Percentiles rank a stretch among this genome's conserved stretches.
These are phyloP conservation scores for Azorinus chamasolen DNA, from an alignment of 2,888 invertebrate species.

Conservation along the genomic window DNA sequence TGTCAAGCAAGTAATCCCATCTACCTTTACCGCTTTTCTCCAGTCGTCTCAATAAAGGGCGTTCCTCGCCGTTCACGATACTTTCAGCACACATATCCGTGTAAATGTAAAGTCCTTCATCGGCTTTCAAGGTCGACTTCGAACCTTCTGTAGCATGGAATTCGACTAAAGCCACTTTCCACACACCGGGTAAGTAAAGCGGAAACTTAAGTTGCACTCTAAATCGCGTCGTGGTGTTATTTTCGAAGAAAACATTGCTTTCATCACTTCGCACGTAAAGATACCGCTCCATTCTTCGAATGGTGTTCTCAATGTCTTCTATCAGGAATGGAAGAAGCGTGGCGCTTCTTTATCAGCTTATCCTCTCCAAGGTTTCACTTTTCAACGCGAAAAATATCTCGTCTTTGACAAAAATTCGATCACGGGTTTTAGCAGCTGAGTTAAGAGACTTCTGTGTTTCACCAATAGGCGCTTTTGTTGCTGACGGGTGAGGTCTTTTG, in stretches of 20 bases:
- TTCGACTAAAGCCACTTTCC: constrained; percentile 22
- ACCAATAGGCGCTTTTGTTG: constrained; percentile 19
- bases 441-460: constrained; percentile 24
- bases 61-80: constrained; percentile 22
- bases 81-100: constrained; percentile 20
- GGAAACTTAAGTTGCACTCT: constrained; percentile 30
- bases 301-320: no score
- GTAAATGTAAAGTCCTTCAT: constrained; percentile 16
- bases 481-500: no score
- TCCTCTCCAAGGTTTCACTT: no score
- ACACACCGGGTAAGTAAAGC: constrained; percentile 19
- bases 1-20: constrained; percentile 26
- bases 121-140: constrained; percentile 8
- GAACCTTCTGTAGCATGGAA: neutral
- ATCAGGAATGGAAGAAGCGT: no score
- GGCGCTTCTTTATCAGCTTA: no score
- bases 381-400: no score
- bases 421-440: constrained; percentile 31
- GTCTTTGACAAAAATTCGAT: constrained; percentile 15
- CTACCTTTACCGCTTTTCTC: constrained; percentile 11
- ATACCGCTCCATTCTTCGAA: constrained; percentile 17
- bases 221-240: constrained; percentile 13
- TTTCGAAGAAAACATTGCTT: constrained; percentile 14
- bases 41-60: no score
- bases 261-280: constrained; percentile 40